Base-by-base conservation (phyloP, 2,888 invertebrate species). In the Papilio protenor region DNA sequence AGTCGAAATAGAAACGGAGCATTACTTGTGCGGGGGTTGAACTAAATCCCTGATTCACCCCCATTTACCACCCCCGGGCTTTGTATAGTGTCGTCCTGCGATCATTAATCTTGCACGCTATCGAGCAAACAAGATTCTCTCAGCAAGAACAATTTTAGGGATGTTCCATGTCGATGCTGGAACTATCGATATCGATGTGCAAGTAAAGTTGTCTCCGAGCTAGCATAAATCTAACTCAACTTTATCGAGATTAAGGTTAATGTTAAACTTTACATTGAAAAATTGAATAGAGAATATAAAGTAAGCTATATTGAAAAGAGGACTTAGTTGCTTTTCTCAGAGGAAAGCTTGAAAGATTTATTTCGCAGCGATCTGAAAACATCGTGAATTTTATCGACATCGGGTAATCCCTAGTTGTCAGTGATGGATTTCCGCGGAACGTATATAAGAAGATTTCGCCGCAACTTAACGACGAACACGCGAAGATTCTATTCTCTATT, bases 41-140 rank as follows among this genome's bases (percentile, higher is more conserved):
- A 85, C 85, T 82, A 81, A 87, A 87, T 85, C 86, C 86, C 82
- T 82, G 81, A 79, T 66, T 78, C 75, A 73, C 78, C 83, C 83
- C 81, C 66, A 45, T 69, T 73, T 76, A 55, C 78, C 84, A 84
- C 82, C 84, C 82, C 81, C 80, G 78, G 80, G 76, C 80, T 85
- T 85, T 86, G 86, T 86, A 81, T 87, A 85, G 84, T 89, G 87
- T 91, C 90, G 85, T 90, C 87, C 86, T 83, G 87, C 85, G 85
- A 90, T 90, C 92, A 93, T 94, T 94, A 94, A 94, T 94, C 94
- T 94, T 94, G 86, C 87, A 88, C 87, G 88, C 84, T 82, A 81
- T 82, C 84, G 87, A 88, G 89, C 90, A 92, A 92, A 92, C 92
- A 90, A 86, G 87, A 85, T 82, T 85, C 86, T 85, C 85, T 84